phyloP scores from a whole-genome alignment of 2,888 invertebrate species.

The Kuschelorhynchus macadamiae region DNA sequence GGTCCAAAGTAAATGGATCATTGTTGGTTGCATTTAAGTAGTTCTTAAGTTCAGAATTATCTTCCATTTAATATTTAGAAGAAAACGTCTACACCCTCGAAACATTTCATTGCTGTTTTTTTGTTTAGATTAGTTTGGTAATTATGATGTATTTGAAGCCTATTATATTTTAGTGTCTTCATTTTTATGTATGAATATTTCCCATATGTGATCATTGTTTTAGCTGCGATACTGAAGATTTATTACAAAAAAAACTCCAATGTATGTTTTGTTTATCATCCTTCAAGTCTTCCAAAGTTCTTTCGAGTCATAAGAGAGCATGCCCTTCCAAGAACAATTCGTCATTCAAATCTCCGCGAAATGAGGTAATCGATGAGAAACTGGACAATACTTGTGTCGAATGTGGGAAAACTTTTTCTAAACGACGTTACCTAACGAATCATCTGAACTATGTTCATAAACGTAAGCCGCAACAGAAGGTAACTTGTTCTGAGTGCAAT shows the following conservation, averaged over 20 bases:
- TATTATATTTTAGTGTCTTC: too few species aligned
- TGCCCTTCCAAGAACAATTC: not conserved
- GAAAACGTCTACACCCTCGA: too few species aligned
- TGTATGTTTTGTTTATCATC: not conserved
- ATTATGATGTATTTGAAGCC: too few species aligned
- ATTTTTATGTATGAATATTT: too few species aligned
- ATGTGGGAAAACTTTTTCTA: slow-evolving; percentile 64
- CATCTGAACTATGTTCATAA: slow-evolving; percentile 40
- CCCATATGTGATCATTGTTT: too few species aligned
- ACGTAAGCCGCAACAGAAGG: slow-evolving; percentile 3
- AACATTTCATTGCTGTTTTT: too few species aligned
- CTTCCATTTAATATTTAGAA: too few species aligned
- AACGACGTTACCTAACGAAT: slow-evolving; percentile 66
- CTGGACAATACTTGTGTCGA: slow-evolving; percentile 55
- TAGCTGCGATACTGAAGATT: not conserved
- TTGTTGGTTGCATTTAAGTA: too few species aligned
- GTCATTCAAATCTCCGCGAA: not conserved
- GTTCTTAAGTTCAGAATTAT: too few species aligned
- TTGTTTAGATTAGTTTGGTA: too few species aligned
- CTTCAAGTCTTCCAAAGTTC: not conserved
- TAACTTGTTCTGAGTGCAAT: slow-evolving; percentile 23
- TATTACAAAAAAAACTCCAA: not conserved
- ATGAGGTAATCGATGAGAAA: not conserved
- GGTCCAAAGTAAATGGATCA: too few species aligned
- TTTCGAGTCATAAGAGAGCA: not conserved